Base-by-base conservation (phyloP, 2,888 invertebrate species). In the Subacronicta megacephala region DNA sequence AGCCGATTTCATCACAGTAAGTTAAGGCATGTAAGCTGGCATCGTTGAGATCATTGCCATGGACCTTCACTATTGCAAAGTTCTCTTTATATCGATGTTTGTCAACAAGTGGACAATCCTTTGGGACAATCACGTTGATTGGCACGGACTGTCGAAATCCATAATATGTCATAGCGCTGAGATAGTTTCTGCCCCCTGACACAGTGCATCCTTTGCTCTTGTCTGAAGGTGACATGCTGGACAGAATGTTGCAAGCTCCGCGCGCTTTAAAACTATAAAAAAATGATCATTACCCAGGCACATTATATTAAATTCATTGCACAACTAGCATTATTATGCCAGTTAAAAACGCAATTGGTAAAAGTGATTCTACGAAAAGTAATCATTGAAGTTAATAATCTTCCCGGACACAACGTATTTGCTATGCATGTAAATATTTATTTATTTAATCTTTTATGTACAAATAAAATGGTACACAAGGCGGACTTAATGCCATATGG, bases 241-340 rank as follows among this genome's bases (percentile, higher is more conserved):
- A 52, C 3, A 87, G 43, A 3, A 83, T 66, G 54, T 87, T 87
- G 62, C 82, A 83, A 9, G 76, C 83, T 18, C 87, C 87, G n/a
- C 85, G 85, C 2, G 85, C 84, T 72, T 87, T 87, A 36, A 83
- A 86, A 73, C 87, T 86, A 53, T 18, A 75, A 55, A 38, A 44
- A 12, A 12, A 49, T 26, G 1, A 10, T 26, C 7, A 7, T 23
- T 9, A 23, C 7, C 7, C 23, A 23, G 1, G 9, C 7, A 23
- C n/a, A n/a, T n/a, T n/a, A n/a, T n/a, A n/a, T n/a, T n/a, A n/a
- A n/a, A n/a, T n/a, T n/a, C n/a, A n/a, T n/a, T n/a, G n/a, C n/a
- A n/a, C n/a, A n/a, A n/a, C n/a, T n/a, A n/a, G n/a, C n/a, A n/a
- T n/a, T n/a, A n/a, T n/a, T n/a, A n/a, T n/a, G n/a, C n/a, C n/a